These are phyloP conservation scores for Lepus europaeus DNA, from an alignment of 2,113 vertebrate species.

Conservation along the genomic window DNA sequence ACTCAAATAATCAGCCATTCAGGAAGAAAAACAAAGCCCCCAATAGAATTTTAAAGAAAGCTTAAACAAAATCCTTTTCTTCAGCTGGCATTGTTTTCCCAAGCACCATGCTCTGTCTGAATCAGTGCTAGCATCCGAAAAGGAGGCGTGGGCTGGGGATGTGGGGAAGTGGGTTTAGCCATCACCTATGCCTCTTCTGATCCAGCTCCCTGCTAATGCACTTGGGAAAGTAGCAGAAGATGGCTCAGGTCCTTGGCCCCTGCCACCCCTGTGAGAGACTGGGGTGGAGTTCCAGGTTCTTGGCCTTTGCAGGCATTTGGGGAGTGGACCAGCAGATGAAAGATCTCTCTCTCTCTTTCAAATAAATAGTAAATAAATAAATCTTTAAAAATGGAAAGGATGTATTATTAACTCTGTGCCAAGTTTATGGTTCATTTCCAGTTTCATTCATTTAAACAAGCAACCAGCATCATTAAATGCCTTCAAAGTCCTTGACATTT, in stretches of 20 bases:
- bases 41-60: background rate
- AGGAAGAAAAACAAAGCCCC: conserved; percentile 36
- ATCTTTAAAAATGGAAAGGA: background rate
- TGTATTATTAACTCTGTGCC: background rate
- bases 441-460: conserved; percentile 26
- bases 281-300: too few relatives aligned
- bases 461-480: background rate
- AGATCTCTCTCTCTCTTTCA: too few relatives aligned
- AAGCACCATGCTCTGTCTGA: background rate
- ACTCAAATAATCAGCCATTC: background rate
- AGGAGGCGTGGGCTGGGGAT: background rate
- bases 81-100: background rate
- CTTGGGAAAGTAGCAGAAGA: too few relatives aligned
- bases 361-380: too few relatives aligned
- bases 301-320: too few relatives aligned
- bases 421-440: background rate
- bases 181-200: too few relatives aligned
- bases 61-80: background rate
- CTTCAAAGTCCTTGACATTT: background rate
- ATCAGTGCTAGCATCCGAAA: background rate
- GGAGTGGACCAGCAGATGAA: too few relatives aligned
- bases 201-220: too few relatives aligned
- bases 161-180: too few relatives aligned
- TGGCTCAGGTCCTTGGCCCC: too few relatives aligned
- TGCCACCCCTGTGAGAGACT: too few relatives aligned